Percentiles rank a stretch among this genome's conserved stretches.
These are phyloP conservation scores for Pachyseris speciosa DNA, from an alignment of 64 coral and sea anemone species.

Conservation along the genomic window DNA sequence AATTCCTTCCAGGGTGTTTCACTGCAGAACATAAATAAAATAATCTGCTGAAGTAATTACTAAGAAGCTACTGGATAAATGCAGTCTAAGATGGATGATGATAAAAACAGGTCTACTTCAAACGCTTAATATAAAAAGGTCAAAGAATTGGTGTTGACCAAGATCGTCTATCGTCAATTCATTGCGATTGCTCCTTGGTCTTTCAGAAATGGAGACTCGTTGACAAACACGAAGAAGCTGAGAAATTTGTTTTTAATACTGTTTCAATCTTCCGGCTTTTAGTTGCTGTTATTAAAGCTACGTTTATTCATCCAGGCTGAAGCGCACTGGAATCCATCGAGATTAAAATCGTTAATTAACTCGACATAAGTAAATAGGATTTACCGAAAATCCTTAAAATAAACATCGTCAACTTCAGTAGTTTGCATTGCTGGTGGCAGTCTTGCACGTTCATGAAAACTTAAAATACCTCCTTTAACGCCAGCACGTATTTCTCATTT, in stretches of 20 bases:
- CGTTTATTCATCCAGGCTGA: neutral
- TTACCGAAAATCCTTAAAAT: conserved; percentile 8
- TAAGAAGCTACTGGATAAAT: neutral
- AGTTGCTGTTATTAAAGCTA: conserved; percentile 15
- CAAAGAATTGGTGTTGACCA: too few species aligned
- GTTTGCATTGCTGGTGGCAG: neutral
- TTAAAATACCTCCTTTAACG: neutral
- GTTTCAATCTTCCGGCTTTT: conserved; percentile 24
- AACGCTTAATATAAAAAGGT: too few species aligned
- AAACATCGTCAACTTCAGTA: neutral
- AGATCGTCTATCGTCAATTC: neutral
- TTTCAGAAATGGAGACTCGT: neutral
- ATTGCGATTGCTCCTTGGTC: neutral
- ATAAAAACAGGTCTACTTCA: conserved; percentile 24
- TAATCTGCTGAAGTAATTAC: neutral
- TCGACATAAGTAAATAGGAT: conserved; percentile 28
- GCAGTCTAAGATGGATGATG: neutral
- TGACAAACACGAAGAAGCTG: neutral
- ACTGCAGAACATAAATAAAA: neutral
- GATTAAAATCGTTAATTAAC: neutral
- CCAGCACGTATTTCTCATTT: neutral
- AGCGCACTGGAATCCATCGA: neutral
- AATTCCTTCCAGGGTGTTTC: conserved; percentile 6
- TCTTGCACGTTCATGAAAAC: neutral
- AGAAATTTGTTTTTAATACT: conserved; percentile 23